Evolutionary conservation across 2,888 invertebrate genomes (phyloP).

Genomic region (Metallyticus violacea): DNA sequence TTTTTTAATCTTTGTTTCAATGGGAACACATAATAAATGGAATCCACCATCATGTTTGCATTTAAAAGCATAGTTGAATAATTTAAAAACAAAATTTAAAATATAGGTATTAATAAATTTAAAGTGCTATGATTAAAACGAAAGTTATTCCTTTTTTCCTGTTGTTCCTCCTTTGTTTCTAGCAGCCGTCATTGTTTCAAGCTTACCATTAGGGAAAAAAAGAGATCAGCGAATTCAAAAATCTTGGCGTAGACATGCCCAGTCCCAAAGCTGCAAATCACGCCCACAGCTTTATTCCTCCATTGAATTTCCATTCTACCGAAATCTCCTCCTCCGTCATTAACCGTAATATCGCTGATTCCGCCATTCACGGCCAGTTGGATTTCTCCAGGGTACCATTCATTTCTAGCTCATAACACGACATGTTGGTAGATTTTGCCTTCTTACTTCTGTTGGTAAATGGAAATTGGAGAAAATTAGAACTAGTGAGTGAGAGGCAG

Average conservation of each 20-base stretch:
- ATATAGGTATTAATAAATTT: too few relatives aligned
- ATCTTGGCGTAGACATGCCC: not conserved
- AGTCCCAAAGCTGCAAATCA: not conserved
- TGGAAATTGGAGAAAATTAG: constrained; percentile 1
- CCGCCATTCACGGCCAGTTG: not conserved
- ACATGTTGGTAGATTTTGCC: not conserved
- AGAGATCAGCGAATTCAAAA: not conserved
- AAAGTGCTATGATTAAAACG: too few relatives aligned
- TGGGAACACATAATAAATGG: too few relatives aligned
- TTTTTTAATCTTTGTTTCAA: too few relatives aligned
- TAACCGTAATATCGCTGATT: not conserved
- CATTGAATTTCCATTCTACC: not conserved
- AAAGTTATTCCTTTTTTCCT: not conserved
- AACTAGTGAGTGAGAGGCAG: not conserved
- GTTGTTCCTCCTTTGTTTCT: not conserved
- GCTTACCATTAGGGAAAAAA: not conserved
- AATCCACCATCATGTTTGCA: too few relatives aligned
- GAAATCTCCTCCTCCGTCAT: not conserved
- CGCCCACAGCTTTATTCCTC: not conserved
- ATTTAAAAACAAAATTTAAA: too few relatives aligned
- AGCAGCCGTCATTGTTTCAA: not conserved
- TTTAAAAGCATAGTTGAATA: too few relatives aligned
- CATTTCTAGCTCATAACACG: not conserved
- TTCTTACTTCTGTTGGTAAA: not conserved
- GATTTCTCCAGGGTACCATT: not conserved